Evolutionary conservation across 2,113 vertebrate species (phyloP).

Genomic region (Gallinago paraguaiae): DNA sequence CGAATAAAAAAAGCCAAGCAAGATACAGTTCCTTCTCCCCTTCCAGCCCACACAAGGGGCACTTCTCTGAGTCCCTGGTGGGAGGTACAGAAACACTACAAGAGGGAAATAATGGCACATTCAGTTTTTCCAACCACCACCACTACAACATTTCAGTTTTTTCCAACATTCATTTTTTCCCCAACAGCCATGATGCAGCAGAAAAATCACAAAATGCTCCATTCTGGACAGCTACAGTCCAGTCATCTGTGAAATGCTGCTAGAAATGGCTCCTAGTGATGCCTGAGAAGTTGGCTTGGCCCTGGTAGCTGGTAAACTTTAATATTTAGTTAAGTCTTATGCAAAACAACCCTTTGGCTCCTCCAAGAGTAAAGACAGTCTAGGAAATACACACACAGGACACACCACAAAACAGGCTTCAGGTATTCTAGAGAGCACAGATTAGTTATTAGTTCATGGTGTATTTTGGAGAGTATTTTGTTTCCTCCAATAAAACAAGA

Average conservation of each 20-base stretch:
- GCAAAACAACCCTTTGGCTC: not conserved
- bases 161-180: not conserved
- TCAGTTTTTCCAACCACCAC: not conserved
- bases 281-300: not conserved
- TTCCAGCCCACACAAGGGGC: accelerated
- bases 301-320: not conserved
- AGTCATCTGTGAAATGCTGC: not conserved
- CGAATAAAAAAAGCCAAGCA: not conserved
- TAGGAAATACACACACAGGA: not conserved
- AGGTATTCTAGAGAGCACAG: not conserved
- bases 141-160: not conserved
- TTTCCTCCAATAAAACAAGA: not conserved
- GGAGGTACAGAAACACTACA: not conserved
- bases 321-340: not conserved
- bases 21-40: accelerated
- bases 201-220: accelerated
- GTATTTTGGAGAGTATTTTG: not conserved
- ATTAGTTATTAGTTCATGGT: not conserved
- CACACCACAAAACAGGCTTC: not conserved
- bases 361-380: not conserved
- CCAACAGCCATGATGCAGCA: not conserved
- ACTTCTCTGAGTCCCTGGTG: accelerated
- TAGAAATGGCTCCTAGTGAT: not conserved
- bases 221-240: not conserved
- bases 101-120: accelerated